phyloP scores from a whole-genome alignment of 2,888 invertebrate genomes.

The Tetheella fluctuosa region DNA sequence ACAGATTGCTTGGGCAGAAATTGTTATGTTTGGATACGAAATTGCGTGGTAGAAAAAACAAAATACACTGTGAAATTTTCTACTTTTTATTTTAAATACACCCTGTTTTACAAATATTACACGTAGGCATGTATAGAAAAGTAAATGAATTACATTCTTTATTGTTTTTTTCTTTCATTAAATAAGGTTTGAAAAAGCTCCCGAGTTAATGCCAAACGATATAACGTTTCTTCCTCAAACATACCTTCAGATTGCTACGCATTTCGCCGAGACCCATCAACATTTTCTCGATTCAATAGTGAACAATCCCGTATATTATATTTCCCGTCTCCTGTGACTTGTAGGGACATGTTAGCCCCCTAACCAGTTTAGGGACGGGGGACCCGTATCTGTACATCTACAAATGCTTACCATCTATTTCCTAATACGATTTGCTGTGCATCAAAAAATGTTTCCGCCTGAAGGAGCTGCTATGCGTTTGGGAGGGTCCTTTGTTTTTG shows the following conservation, averaged over 20 bases:
- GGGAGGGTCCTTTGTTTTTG: conserved; percentile 36
- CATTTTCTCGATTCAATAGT: conserved; percentile 3
- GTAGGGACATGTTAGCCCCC: background rate
- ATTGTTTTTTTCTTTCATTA: background rate
- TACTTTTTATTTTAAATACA: too few species aligned
- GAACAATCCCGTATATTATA: conserved; percentile 7
- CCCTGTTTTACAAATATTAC: background rate
- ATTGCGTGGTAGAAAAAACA: background rate
- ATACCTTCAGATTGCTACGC: background rate
- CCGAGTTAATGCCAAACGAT: background rate
- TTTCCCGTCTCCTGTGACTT: conserved; percentile 17
- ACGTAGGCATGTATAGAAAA: too few species aligned
- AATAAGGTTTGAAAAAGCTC: background rate
- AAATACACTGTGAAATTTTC: background rate
- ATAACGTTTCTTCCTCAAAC: background rate
- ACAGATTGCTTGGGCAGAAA: conserved; percentile 8
- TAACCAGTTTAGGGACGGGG: conserved; percentile 29
- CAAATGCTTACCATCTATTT: conserved; percentile 38
- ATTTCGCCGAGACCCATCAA: background rate
- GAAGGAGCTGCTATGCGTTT: conserved; percentile 16
- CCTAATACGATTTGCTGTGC: conserved; percentile 57
- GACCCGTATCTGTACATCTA: conserved; percentile 35
- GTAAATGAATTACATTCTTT: too few species aligned
- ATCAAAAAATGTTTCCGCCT: conserved; percentile 56
- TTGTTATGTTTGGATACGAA: background rate